Conservation (phyloP, 2,797 vertebrate genomes). For the Enteromius treurensis region DNA sequence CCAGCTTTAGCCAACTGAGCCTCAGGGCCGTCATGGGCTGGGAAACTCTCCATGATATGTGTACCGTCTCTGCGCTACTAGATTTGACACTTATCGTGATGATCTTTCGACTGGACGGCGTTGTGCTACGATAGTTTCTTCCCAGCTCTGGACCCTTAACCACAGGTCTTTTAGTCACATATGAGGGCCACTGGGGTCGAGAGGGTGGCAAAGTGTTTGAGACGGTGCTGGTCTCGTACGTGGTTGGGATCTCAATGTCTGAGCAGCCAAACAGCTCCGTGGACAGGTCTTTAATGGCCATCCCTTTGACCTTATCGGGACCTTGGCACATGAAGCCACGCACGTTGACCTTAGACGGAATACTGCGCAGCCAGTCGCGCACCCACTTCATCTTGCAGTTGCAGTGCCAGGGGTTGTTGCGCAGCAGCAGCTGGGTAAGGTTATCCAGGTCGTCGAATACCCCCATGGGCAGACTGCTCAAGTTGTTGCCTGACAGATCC, state of each 20-base stretch:
- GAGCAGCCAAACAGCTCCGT: slow-evolving; percentile 93
- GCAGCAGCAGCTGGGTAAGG: slow-evolving; percentile 95
- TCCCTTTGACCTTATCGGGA: slow-evolving; percentile 96
- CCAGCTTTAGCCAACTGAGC: slow-evolving; percentile 98
- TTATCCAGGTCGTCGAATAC: slow-evolving; percentile 98
- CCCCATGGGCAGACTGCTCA: slow-evolving; percentile 95
- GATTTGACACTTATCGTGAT: slow-evolving; percentile 96
- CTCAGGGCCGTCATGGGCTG: slow-evolving; percentile 95
- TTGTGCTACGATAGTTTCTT: slow-evolving; percentile 90
- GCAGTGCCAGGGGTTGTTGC: slow-evolving; percentile 99
- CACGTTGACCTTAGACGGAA: slow-evolving; percentile 94
- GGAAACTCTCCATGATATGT: slow-evolving; percentile 97
- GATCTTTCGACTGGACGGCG: slow-evolving; percentile 87
- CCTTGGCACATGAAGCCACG: slow-evolving; percentile 99
- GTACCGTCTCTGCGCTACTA: slow-evolving; percentile 90
- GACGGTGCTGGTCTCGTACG: slow-evolving; percentile 88
- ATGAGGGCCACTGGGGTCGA: slow-evolving; percentile 88
- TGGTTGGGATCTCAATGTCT: slow-evolving; percentile 78
- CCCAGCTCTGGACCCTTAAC: slow-evolving; percentile 85
- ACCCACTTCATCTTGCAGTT: slow-evolving; percentile 99
- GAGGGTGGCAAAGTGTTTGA: slow-evolving; percentile 85
- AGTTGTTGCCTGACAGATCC: slow-evolving; percentile 97
- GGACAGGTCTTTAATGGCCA: slow-evolving; percentile 98
- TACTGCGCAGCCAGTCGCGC: slow-evolving; percentile 92
- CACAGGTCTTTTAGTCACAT: slow-evolving; percentile 91